phyloP scores from a whole-genome alignment of 2,888 invertebrate genomes.

The Papilio protenor region DNA sequence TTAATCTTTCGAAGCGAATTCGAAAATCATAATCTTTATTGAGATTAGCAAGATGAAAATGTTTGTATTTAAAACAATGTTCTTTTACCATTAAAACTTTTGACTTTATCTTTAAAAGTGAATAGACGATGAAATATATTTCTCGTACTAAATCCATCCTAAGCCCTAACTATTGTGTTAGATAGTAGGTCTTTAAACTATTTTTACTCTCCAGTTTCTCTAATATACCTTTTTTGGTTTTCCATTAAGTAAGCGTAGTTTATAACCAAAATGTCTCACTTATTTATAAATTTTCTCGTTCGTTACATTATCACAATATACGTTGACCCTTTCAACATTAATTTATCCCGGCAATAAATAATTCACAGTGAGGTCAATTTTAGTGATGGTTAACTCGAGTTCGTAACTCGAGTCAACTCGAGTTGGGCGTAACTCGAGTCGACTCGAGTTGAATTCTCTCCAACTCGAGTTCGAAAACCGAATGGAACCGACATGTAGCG shows the following conservation, averaged over 20 bases:
- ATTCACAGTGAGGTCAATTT: slow-evolving; percentile 9
- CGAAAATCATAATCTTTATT: background rate
- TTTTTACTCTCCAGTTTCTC: no score
- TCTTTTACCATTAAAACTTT: background rate
- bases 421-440: no score
- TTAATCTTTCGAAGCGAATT: slow-evolving; percentile 2
- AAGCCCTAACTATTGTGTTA: background rate
- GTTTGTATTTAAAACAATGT: background rate
- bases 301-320: slow-evolving; percentile 1
- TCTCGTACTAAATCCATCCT: background rate
- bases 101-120: no score
- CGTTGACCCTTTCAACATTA: slow-evolving; percentile 13
- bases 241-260: background rate
- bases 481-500: no score
- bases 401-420: no score
- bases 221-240: background rate
- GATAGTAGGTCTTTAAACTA: no score
- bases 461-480: no score
- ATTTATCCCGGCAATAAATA: slow-evolving; percentile 14
- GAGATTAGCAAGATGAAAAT: background rate
- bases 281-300: background rate
- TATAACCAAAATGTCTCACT: no score
- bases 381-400: no score
- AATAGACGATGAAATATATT: background rate
- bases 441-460: no score